Evolutionary conservation across 2,113 vertebrate species (phyloP).

Genomic region (Ursus arctos): DNA sequence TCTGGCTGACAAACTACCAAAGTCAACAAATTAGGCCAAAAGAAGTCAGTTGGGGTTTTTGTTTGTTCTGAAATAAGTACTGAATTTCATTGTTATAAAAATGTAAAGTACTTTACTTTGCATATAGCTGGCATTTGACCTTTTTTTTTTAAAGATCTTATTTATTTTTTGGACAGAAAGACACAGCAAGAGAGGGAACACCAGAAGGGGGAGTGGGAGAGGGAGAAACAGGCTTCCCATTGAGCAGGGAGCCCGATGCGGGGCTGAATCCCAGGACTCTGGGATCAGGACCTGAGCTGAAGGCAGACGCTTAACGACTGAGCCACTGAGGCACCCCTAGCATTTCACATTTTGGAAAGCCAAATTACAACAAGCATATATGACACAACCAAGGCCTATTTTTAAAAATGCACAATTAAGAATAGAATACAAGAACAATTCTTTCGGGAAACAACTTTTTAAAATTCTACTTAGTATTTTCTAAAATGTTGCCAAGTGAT

Average conservation of each 20-base stretch:
- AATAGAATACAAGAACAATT: slow-evolving; percentile 15
- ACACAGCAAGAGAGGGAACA: too few relatives aligned
- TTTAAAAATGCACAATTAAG: not conserved
- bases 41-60: not conserved
- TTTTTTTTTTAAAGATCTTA: too few relatives aligned
- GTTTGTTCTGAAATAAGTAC: slow-evolving; percentile 25
- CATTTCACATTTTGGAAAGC: slow-evolving; percentile 45
- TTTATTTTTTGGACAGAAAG: too few relatives aligned
- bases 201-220: too few relatives aligned
- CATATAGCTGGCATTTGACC: slow-evolving; percentile 21
- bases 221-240: too few relatives aligned
- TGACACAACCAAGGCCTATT: not conserved
- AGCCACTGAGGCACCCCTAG: not conserved
- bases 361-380: not conserved
- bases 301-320: too few relatives aligned
- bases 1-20: not conserved
- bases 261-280: too few relatives aligned
- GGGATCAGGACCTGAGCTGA: too few relatives aligned
- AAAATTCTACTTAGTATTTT: not conserved
- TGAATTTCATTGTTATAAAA: slow-evolving; percentile 43
- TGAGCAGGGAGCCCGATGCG: too few relatives aligned
- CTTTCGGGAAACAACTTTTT: not conserved
- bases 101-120: slow-evolving; percentile 37
- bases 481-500: not conserved
- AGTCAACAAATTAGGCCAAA: slow-evolving; percentile 12